phyloP scores from a whole-genome alignment of 2,113 vertebrate genomes.

The Cranoglanis bouderius region DNA sequence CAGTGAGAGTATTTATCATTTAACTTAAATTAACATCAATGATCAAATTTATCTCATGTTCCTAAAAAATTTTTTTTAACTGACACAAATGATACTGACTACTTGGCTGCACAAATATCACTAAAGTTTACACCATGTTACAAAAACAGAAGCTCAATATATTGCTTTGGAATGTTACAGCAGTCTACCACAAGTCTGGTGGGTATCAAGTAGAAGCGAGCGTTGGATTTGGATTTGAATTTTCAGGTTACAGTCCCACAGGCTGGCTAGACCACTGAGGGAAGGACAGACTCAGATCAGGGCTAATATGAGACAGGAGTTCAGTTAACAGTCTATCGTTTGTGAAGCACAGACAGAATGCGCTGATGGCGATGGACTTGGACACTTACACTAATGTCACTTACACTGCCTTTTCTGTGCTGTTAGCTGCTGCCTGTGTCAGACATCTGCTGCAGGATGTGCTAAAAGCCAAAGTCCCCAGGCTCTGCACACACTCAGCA shows the following conservation, averaged over 20 bases:
- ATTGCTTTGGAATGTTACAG: slow-evolving; percentile 81
- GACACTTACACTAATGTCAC: slow-evolving; percentile 18
- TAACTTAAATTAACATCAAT: slow-evolving; percentile 60
- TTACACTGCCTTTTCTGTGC: background rate
- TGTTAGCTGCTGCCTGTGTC: slow-evolving; percentile 47
- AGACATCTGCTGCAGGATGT: slow-evolving; percentile 39
- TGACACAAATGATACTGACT: slow-evolving; percentile 63
- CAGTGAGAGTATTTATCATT: slow-evolving; percentile 69
- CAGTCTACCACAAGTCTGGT: slow-evolving; percentile 60
- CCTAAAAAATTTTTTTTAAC: slow-evolving; percentile 57
- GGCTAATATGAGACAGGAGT: slow-evolving; percentile 60
- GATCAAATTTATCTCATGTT: slow-evolving; percentile 65
- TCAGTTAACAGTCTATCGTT: slow-evolving; percentile 72
- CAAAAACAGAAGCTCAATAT: slow-evolving; percentile 72
- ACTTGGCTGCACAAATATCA: slow-evolving; percentile 69
- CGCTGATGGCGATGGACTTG: slow-evolving; percentile 39
- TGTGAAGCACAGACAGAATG: slow-evolving; percentile 57
- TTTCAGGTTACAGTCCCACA: slow-evolving; percentile 55
- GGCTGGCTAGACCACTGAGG: slow-evolving; percentile 60
- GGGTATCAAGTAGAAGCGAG: slow-evolving; percentile 53
- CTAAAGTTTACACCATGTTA: slow-evolving; percentile 66
- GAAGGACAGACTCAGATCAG: slow-evolving; percentile 51
- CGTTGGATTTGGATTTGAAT: slow-evolving; percentile 36
- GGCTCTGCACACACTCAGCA: slow-evolving; percentile 9
- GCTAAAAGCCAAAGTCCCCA: slow-evolving; percentile 42